phyloP scores from a whole-genome alignment of 2,888 invertebrate genomes.

The Coecobrya sp. region DNA sequence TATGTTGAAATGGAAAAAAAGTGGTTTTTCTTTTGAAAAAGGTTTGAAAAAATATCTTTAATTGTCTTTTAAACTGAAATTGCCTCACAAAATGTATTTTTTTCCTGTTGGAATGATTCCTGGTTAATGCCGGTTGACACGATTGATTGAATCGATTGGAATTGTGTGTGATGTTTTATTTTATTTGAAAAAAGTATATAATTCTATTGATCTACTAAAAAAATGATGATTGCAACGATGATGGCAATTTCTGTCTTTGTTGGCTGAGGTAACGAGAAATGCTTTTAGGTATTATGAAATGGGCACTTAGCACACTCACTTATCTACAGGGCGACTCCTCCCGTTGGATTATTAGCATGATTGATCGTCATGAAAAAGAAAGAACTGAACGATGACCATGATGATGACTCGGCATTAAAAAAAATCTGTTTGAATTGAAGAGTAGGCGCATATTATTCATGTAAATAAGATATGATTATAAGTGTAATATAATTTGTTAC shows the following conservation, averaged over 20 bases:
- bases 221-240: conserved; percentile 7
- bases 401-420: conserved; percentile 55
- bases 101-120: neutral
- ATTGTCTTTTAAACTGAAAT: conserved; percentile 11
- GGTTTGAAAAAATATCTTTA: neutral
- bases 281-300: conserved; percentile 39
- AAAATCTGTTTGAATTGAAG: conserved; percentile 39
- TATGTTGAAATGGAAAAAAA: conserved; percentile 29
- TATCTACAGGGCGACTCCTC: conserved; percentile 40
- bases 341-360: conserved; percentile 65
- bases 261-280: neutral
- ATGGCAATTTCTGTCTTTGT: neutral
- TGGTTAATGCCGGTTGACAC: neutral
- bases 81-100: neutral
- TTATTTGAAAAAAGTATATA: neutral
- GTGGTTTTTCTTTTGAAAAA: conserved; percentile 15
- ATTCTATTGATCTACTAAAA: conserved; percentile 19
- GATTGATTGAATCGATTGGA: conserved; percentile 25
- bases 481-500: conserved; percentile 36
- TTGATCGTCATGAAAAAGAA: conserved; percentile 68
- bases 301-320: conserved; percentile 50
- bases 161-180: conserved; percentile 4
- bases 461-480: conserved; percentile 27
- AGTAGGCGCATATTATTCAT: neutral
- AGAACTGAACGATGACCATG: conserved; percentile 46